These are phyloP conservation scores for Phoenicopterus ruber DNA, from an alignment of 2,113 vertebrate genomes.

Conservation along the genomic window DNA sequence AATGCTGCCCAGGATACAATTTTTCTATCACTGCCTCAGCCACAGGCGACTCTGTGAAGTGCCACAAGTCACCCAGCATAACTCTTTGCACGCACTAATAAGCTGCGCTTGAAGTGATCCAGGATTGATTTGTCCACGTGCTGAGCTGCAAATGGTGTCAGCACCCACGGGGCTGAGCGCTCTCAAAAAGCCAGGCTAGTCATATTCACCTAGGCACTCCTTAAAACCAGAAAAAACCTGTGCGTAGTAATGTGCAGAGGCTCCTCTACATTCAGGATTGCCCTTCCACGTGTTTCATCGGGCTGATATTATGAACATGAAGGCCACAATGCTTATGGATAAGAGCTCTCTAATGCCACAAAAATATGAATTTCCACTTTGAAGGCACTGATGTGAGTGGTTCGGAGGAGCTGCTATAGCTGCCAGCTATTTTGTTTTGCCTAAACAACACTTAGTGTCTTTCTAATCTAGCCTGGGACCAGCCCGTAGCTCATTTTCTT, in stretches of 20 bases:
- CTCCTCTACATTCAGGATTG: neutral
- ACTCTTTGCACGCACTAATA: neutral
- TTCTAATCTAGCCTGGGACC: neutral
- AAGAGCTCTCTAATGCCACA: neutral
- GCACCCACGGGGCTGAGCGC: rapidly evolving
- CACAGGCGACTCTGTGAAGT: neutral
- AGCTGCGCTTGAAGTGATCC: rapidly evolving
- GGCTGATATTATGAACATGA: neutral
- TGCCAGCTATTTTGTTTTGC: neutral
- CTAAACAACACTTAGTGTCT: neutral
- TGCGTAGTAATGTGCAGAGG: neutral
- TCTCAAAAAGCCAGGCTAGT: neutral
- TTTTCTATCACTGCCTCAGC: neutral
- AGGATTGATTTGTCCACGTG: neutral
- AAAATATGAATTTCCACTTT: neutral
- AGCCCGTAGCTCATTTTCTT: neutral
- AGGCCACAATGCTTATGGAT: neutral
- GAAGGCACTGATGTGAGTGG: neutral
- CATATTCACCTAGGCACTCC: no score
- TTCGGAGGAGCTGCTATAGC: neutral
- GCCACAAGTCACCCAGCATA: neutral
- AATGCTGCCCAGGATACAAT: neutral
- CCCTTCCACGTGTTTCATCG: neutral
- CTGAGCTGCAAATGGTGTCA: neutral
- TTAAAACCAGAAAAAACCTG: neutral